Evolutionary conservation across 2,888 invertebrate species (phyloP), one percentile per base, ranked within the genome.

Genomic region (Periphyllus acericola): DNA sequence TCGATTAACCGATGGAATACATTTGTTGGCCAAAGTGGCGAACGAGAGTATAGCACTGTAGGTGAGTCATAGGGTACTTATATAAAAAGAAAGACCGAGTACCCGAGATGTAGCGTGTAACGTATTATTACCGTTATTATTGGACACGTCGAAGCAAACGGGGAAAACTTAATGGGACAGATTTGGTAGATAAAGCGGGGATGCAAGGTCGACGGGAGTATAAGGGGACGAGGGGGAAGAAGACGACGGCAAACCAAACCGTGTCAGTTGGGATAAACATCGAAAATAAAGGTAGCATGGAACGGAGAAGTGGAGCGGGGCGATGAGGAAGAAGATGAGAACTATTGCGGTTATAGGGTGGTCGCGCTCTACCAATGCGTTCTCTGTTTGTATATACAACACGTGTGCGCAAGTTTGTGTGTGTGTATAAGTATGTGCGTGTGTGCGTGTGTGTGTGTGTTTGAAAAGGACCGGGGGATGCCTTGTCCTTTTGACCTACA

Each of bases 401-500:
- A 11, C 46, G 46, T 46, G 14, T 46, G 46, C 9, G 9, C 9
- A 9, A 0, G 14, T 11, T 29, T 11, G n/a, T 66, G 9, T 66
- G 66, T 66, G 68, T 68, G 68, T 29, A 29, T 68, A 11, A 3
- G 66, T 19, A 8, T 8, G 52, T 11, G 71, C 11, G 40, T 29
- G 81, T n/a, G 82, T 29, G 82, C 46, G 82, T 36, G 25, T 34
- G 71, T 1, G 83, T 19, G 74, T 40, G 66, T 32, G 25, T 75
- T 21, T 9, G 1, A 83, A 55, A 72, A n/a, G 34, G 36, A 66
- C 32, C 1, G 68, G 68, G 8, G 76, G n/a, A 60, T 17, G 84
- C 83, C 83, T 85, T 85, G 84, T 85, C 84, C 84, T 85, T 85
- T 85, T 85, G 84, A 85, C 84, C 84, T 85, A 85, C 76, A 85